These are phyloP conservation scores for Spodoptera littoralis DNA, from an alignment of 2,888 invertebrate genomes.

Conservation along the genomic window DNA sequence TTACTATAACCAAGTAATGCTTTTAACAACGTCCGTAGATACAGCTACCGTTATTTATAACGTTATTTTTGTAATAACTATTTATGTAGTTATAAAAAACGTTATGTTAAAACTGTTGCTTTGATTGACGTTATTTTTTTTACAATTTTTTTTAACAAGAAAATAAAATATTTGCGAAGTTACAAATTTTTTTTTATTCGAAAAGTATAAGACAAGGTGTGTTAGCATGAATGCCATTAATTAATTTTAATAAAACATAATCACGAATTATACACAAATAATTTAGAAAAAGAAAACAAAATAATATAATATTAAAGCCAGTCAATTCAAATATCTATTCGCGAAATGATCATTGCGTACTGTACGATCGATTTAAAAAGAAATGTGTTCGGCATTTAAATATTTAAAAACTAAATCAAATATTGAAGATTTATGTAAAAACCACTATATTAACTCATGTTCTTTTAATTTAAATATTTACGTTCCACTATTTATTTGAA, in stretches of 20 bases:
- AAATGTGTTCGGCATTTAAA: neutral
- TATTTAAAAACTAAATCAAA: slow-evolving; percentile 13
- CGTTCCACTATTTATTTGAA: slow-evolving; percentile 35
- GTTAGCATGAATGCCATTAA: no score
- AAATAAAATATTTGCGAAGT: neutral
- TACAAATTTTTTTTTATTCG: no score
- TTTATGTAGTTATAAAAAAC: slow-evolving; percentile 9
- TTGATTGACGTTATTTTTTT: slow-evolving; percentile 23
- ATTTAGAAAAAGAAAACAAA: neutral
- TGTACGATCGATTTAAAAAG: neutral
- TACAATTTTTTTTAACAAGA: neutral
- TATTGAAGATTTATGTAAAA: slow-evolving; percentile 5
- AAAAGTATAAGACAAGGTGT: no score
- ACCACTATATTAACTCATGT: slow-evolving; percentile 36
- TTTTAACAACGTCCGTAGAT: slow-evolving; percentile 26
- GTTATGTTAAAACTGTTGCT: slow-evolving; percentile 8
- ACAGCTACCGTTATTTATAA: slow-evolving; percentile 31
- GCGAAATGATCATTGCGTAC: neutral
- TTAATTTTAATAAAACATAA: neutral
- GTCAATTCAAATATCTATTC: no score
- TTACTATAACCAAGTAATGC: slow-evolving; percentile 8
- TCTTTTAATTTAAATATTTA: slow-evolving; percentile 26
- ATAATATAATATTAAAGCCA: no score
- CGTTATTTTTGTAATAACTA: slow-evolving; percentile 16
- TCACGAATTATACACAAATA: slow-evolving; percentile 12